Conservation (phyloP, 2,888 invertebrate genomes). For the Macrosiphum euphorbiae region DNA sequence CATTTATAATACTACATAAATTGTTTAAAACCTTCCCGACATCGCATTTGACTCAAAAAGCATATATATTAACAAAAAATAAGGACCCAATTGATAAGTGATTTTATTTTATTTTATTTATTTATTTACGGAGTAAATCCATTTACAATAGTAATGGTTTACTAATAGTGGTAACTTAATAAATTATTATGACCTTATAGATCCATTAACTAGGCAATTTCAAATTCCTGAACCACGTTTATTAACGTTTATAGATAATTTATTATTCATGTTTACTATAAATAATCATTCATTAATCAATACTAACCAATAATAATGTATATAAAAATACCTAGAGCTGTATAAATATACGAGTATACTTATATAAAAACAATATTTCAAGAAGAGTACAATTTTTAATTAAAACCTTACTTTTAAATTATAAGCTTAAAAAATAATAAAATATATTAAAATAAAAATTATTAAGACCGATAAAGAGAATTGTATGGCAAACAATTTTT, state of each 20-base stretch:
- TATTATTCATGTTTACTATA: background rate
- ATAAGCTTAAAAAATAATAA: background rate
- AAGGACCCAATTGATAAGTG: background rate
- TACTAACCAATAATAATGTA: background rate
- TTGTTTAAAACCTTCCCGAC: background rate
- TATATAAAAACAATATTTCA: background rate
- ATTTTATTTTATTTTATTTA: background rate
- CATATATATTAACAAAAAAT: background rate
- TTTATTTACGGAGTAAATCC: too few species aligned
- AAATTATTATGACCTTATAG: background rate
- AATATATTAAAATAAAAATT: background rate
- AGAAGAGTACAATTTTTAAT: background rate
- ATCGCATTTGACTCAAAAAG: background rate
- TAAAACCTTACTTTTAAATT: background rate
- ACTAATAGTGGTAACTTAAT: background rate
- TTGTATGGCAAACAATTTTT: background rate
- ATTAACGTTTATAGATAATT: background rate
- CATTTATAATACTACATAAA: background rate
- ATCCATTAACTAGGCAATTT: background rate
- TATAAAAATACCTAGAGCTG: background rate
- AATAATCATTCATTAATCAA: background rate
- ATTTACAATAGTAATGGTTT: too few species aligned
- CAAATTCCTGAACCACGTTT: background rate
- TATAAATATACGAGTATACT: too few species aligned
- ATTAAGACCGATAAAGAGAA: background rate